Percentiles rank a stretch among this genome's conserved stretches.
Evolutionary conservation across 1,140 invertebrate species (phyloP).

Genomic region (Octopus bimaculoides): DNA sequence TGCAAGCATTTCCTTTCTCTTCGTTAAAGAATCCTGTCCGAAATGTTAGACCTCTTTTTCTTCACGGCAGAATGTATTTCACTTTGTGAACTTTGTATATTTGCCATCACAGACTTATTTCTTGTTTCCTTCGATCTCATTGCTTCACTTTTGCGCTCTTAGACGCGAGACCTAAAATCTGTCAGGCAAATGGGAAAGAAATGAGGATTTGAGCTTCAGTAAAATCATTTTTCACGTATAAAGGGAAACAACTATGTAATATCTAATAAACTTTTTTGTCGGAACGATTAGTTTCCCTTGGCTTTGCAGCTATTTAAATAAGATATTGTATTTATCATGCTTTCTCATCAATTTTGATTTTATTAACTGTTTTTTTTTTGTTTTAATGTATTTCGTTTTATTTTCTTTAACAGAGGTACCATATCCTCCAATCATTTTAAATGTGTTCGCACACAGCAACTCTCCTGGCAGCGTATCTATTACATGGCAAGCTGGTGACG

Average conservation of each 20-base stretch:
- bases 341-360: constrained; percentile 6
- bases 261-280: neutral
- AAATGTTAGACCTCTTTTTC: too few species aligned
- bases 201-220: neutral
- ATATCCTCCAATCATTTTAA: constrained; percentile 82
- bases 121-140: too few species aligned
- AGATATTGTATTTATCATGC: too few species aligned
- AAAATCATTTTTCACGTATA: neutral
- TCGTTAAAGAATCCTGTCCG: too few species aligned
- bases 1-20: too few species aligned
- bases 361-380: neutral
- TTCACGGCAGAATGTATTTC: too few species aligned
- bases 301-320: neutral
- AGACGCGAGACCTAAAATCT: too few species aligned
- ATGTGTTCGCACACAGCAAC: constrained; percentile 64
- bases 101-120: too few species aligned
- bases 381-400: neutral
- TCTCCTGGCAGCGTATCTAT: constrained; percentile 72
- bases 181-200: too few species aligned
- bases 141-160: too few species aligned
- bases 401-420: constrained; percentile 72
- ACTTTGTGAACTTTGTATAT: too few species aligned
- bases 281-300: neutral
- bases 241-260: neutral
- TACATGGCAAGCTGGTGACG: constrained; percentile 91